These are phyloP conservation scores for Magallana gigas DNA, from an alignment of 1,140 invertebrate genomes.

Conservation along the genomic window DNA sequence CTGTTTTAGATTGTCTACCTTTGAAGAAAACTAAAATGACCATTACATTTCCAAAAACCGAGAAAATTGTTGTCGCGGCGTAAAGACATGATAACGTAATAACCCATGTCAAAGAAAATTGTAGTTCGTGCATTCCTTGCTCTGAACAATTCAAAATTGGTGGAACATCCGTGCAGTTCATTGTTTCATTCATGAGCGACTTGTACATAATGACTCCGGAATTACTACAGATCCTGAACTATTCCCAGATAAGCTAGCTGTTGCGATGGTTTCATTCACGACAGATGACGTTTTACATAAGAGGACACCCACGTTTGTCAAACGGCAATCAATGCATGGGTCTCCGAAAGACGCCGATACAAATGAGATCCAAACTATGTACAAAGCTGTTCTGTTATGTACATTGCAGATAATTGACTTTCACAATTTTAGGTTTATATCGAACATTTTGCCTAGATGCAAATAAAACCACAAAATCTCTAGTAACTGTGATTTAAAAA, in stretches of 20 bases:
- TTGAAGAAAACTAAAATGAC: conserved; percentile 73
- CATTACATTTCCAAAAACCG: conserved; percentile 73
- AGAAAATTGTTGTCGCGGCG: conserved; percentile 70
- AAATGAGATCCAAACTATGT: not conserved
- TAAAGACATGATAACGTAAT: conserved; percentile 67
- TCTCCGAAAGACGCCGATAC: not conserved
- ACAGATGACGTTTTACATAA: conserved; percentile 28
- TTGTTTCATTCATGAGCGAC: conserved; percentile 23
- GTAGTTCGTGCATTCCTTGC: conserved; percentile 18
- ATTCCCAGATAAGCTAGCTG: conserved; percentile 14
- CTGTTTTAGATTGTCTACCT: conserved; percentile 70
- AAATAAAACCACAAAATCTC: not conserved
- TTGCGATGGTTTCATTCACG: conserved; percentile 26
- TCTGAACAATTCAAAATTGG: not conserved
- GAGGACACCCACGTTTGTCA: conserved; percentile 16
- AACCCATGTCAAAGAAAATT: conserved; percentile 39
- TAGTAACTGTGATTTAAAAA: not conserved
- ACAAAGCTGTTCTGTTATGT: not conserved
- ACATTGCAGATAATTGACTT: not conserved
- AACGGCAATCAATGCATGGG: not conserved
- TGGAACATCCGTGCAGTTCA: not conserved
- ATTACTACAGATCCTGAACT: conserved; percentile 19
- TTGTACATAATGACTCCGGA: conserved; percentile 9
- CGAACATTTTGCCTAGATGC: not conserved
- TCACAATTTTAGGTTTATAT: not conserved